Evolutionary conservation across 2,113 vertebrate genomes (phyloP), one percentile per base, ranked within the genome.

Genomic region (Pangasianodon gigas): DNA sequence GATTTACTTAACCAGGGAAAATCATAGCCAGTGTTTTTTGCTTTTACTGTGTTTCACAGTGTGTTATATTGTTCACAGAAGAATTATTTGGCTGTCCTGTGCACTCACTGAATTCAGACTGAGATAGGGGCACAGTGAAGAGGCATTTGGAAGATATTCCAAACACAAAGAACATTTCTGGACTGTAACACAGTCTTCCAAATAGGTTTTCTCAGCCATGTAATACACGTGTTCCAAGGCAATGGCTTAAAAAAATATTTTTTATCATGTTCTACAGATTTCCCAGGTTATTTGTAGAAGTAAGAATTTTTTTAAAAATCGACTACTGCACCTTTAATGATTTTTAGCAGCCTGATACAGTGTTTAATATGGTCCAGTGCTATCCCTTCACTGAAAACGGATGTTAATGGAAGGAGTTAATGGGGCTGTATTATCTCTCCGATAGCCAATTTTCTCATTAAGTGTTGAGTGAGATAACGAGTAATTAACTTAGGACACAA

Each of bases 401-500:
- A 44, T 84, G 19, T 26, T 60, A 84, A 62, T 84, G 56, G 21
- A 62, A 60, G 56, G 82, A 84, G 56, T 84, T 84, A 84, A 84
- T 84, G 82, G 21, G 24, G 82, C 32, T 24, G 62, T 60, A 84
- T 84, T 84, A 84, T 84, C 82, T 44, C 82, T 44, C 82, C 1
- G 56, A 84, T 84, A 44, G 56, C 8, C 19, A 62, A 84, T 60
- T 84, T 84, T 62, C 82, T 26, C 56, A 84, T 84, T 62, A 84
- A 41, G 18, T 21, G 19, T 84, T 29, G 19, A 84, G 37, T 62
- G 19, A 44, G 82, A 84, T 84, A 84, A 84, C 10, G 54, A 84
- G 32, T 58, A 84, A 84, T 84, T 84, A 84, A 84, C 56, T 44
- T 62, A 41, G 82, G 56, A 41, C 79, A 84, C 79, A 62, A 62